Percentiles rank a stretch among this genome's conserved stretches.
These are phyloP conservation scores for Butorides virescens DNA, from an alignment of 2,113 vertebrate species.

Conservation along the genomic window DNA sequence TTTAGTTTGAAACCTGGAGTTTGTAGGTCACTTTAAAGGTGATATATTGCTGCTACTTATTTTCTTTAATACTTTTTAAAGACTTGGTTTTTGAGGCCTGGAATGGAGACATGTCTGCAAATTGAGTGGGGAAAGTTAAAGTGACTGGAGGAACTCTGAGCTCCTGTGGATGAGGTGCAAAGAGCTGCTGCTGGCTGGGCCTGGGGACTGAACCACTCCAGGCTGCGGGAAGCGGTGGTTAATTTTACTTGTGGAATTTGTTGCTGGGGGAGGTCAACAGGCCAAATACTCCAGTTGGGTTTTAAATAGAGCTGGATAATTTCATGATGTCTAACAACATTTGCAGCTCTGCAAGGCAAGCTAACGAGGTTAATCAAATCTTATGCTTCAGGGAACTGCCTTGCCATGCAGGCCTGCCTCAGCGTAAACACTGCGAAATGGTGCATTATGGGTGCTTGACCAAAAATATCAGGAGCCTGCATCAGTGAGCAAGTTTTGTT, in stretches of 20 bases:
- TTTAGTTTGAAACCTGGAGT: neutral
- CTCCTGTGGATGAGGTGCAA: neutral
- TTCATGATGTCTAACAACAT: constrained; percentile 16
- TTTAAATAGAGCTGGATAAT: constrained; percentile 40
- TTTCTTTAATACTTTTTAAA: neutral
- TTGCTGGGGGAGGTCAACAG: constrained; percentile 25
- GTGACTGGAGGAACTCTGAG: neutral
- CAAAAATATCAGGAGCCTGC: constrained; percentile 8
- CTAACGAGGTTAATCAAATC: constrained; percentile 66
- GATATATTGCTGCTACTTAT: neutral
- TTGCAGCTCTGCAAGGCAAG: constrained; percentile 58
- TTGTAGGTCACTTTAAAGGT: neutral
- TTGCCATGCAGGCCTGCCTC: constrained; percentile 5
- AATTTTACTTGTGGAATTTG: constrained; percentile 8
- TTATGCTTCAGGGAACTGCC: constrained; percentile 54
- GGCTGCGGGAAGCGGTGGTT: neutral
- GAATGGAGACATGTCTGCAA: neutral
- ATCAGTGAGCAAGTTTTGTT: neutral
- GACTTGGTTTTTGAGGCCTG: neutral
- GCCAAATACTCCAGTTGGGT: constrained; percentile 10
- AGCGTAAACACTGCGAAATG: constrained; percentile 25
- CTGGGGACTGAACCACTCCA: neutral
- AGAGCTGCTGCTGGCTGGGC: neutral
- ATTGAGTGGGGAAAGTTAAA: neutral
- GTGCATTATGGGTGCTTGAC: constrained; percentile 12